phyloP scores from a whole-genome alignment of 2,113 vertebrate species.

The Rhabdomys dilectus region DNA sequence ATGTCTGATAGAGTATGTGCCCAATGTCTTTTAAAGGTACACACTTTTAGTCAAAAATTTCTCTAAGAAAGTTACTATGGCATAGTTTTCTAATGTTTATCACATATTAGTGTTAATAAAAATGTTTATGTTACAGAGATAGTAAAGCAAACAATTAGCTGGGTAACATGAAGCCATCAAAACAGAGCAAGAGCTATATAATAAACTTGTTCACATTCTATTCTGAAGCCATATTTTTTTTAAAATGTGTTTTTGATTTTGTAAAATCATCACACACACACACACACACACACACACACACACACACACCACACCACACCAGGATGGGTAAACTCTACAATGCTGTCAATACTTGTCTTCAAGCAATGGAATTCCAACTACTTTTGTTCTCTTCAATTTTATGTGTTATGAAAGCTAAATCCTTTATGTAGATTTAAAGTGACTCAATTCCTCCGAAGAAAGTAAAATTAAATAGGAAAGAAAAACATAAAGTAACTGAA shows the following conservation, averaged over 20 bases:
- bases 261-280: background rate
- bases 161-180: background rate
- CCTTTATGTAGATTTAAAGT: background rate
- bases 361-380: background rate
- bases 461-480: conserved; percentile 35
- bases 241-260: background rate
- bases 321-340: background rate
- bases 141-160: background rate
- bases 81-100: background rate
- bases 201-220: conserved; percentile 1
- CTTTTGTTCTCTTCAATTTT: conserved; percentile 12
- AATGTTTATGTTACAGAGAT: conserved; percentile 24
- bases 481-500: background rate
- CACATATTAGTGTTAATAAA: background rate
- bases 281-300: no score
- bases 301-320: background rate
- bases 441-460: background rate
- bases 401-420: conserved; percentile 9
- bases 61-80: conserved; percentile 3
- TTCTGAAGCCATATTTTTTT: background rate
- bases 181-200: background rate
- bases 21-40: background rate
- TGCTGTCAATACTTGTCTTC: background rate
- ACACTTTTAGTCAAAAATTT: background rate
- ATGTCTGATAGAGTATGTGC: background rate